Conservation (phyloP, 1,140 invertebrate species). For the Eubasilissa regina region DNA sequence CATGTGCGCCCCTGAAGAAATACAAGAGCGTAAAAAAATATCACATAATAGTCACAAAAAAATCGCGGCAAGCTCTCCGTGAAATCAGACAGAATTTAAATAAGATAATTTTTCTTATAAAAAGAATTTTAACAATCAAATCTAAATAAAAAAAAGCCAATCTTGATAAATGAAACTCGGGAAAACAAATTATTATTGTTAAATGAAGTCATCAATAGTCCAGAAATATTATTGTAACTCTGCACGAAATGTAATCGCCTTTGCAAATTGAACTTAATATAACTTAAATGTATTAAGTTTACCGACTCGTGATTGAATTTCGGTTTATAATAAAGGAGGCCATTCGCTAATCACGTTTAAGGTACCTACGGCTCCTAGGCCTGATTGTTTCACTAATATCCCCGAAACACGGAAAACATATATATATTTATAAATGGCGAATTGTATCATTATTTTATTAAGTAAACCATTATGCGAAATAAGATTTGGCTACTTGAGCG, state of each 20-base stretch:
- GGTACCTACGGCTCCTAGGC: not conserved
- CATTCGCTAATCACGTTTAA: slow-evolving; percentile 25
- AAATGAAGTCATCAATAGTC: too few relatives aligned
- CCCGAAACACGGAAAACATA: not conserved
- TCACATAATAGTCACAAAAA: too few relatives aligned
- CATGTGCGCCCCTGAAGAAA: too few relatives aligned
- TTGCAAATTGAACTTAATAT: slow-evolving; percentile 32
- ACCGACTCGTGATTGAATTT: slow-evolving; percentile 27
- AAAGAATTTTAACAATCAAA: too few relatives aligned
- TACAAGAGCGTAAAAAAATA: too few relatives aligned
- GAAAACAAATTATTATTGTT: too few relatives aligned
- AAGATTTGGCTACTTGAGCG: not conserved
- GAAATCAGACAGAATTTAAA: too few relatives aligned
- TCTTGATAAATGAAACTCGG: too few relatives aligned
- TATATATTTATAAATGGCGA: not conserved
- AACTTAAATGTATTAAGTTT: slow-evolving; percentile 26
- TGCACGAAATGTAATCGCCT: slow-evolving; percentile 14
- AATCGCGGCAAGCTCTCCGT: too few relatives aligned
- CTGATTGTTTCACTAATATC: slow-evolving; percentile 7
- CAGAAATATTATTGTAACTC: too few relatives aligned
- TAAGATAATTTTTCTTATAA: too few relatives aligned
- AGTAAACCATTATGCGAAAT: not conserved
- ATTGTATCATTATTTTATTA: not conserved
- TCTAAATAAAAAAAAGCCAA: too few relatives aligned
- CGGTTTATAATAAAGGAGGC: slow-evolving; percentile 25